Conservation (phyloP, 2,113 vertebrate genomes). For the Peromyscus leucopus region DNA sequence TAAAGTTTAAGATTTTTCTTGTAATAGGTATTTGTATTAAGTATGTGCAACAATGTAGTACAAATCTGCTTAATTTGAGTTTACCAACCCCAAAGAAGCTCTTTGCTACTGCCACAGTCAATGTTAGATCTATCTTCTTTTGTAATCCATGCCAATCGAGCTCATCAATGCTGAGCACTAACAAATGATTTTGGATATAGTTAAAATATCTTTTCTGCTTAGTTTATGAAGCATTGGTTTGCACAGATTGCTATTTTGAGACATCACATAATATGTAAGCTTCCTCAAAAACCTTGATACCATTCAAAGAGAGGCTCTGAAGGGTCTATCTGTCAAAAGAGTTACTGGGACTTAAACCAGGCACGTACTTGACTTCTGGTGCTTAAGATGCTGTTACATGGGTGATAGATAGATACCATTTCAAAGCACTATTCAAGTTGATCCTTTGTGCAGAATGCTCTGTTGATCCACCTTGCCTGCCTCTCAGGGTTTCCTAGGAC, state of each 20-base stretch:
- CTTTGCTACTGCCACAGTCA: neutral
- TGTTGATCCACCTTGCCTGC: neutral
- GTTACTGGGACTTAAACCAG: neutral
- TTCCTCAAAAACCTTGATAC: neutral
- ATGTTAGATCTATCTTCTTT: neutral
- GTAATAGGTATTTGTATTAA: neutral
- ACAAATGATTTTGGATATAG: slow-evolving; percentile 30
- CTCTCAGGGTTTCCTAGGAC: neutral
- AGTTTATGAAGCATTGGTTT: neutral
- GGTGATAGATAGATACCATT: neutral
- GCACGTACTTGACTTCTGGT: neutral
- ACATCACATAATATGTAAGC: neutral
- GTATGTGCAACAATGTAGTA: neutral
- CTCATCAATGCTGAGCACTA: neutral
- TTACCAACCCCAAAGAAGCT: neutral
- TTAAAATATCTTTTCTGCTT: neutral
- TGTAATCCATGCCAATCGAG: neutral
- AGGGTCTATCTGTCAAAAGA: neutral
- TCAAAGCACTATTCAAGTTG: neutral
- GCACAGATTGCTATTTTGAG: neutral
- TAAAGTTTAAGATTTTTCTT: neutral
- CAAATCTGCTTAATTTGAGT: neutral
- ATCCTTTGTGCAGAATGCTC: neutral
- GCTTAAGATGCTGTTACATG: neutral
- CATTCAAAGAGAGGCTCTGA: neutral